Conservation (phyloP, 2,888 invertebrate genomes). For the Strigamia transsilvanica region DNA sequence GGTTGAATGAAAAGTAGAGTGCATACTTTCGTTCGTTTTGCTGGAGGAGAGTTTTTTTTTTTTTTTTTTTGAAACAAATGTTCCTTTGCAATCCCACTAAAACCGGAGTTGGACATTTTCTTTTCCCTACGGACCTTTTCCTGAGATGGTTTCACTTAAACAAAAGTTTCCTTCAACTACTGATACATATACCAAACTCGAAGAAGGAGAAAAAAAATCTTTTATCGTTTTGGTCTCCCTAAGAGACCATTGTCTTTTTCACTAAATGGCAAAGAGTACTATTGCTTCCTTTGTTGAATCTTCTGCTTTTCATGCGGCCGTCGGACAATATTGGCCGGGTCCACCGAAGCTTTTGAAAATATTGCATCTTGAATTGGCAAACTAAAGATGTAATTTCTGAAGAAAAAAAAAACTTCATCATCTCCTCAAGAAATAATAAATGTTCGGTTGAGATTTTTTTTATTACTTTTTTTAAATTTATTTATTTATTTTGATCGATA, state of each 20-base stretch:
- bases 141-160: conserved; percentile 35
- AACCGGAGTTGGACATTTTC: conserved; percentile 32
- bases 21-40: not conserved
- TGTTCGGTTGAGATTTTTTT: not conserved
- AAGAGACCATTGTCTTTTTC: conserved; percentile 39
- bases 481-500: not conserved
- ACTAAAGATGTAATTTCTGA: not conserved
- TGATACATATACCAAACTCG: conserved; percentile 16
- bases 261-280: conserved; percentile 36
- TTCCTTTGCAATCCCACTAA: conserved; percentile 2
- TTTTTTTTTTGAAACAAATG: conserved; percentile 3
- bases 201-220: not conserved
- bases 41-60: not conserved
- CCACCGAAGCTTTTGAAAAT: not conserved
- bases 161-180: conserved; percentile 4
- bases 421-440: not conserved
- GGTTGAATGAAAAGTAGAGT: not conserved
- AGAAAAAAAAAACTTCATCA: not conserved
- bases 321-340: conserved; percentile 16
- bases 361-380: conserved; percentile 9
- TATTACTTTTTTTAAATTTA: not conserved
- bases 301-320: conserved; percentile 8
- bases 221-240: conserved; percentile 35
- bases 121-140: conserved; percentile 27
- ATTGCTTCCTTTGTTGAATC: conserved; percentile 16